A percentile compares a stretch with the other conserved stretches of the same genome.
Conservation (phyloP, 64 coral and sea anemone genomes). For the Pachyseris speciosa region DNA sequence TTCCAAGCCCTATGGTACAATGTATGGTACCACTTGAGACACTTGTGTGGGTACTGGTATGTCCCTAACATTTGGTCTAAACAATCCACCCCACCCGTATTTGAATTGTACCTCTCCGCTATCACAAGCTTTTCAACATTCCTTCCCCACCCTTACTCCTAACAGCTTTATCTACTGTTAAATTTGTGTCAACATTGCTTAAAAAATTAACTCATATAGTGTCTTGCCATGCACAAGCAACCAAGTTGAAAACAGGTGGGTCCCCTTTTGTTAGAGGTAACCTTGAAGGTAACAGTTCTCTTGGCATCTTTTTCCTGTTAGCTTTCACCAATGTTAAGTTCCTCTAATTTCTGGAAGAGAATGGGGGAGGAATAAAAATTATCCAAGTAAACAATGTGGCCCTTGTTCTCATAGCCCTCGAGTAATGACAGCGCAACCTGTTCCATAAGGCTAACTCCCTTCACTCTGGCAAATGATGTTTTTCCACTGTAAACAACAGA, state of each 20-base stretch:
- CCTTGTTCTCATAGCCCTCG: conserved; percentile 71
- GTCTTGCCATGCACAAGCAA: conserved; percentile 77
- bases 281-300: conserved; percentile 12
- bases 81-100: conserved; percentile 66
- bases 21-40: conserved; percentile 70
- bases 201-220: conserved; percentile 43
- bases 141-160: conserved; percentile 3
- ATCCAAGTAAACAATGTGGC: conserved; percentile 73
- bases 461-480: conserved; percentile 44
- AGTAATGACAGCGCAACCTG: conserved; percentile 58
- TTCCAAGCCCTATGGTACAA: conserved; percentile 67
- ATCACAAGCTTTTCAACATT: conserved; percentile 59
- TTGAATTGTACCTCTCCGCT: conserved; percentile 52
- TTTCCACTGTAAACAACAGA: conserved; percentile 57
- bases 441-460: not conserved
- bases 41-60: conserved; percentile 67
- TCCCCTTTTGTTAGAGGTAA: conserved; percentile 45
- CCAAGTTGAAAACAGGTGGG: conserved; percentile 64
- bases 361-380: conserved; percentile 62
- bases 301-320: conserved; percentile 61
- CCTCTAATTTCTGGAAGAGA: conserved; percentile 64
- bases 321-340: conserved; percentile 53
- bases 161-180: conserved; percentile 37
- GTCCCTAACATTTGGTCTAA: conserved; percentile 67
- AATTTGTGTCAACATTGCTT: conserved; percentile 60